These are phyloP conservation scores for Philopedon plagiatum DNA, from an alignment of 2,888 invertebrate species.

Conservation along the genomic window DNA sequence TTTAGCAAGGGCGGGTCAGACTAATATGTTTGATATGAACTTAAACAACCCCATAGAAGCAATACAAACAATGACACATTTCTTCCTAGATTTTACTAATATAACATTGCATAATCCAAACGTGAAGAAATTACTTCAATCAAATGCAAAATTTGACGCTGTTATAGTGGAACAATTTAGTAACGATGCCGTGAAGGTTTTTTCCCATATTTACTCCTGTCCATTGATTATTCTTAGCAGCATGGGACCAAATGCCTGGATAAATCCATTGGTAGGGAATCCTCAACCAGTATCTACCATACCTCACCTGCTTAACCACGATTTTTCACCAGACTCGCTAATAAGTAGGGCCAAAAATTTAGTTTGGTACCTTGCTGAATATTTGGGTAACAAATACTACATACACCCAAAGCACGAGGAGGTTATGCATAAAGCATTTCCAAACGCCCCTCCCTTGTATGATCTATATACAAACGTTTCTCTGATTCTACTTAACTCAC, in stretches of 20 bases:
- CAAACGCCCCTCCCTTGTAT: conserved; percentile 15
- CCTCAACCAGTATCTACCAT: conserved; percentile 70
- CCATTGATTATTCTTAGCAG: conserved; percentile 67
- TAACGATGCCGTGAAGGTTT: conserved; percentile 69
- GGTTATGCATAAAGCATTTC: conserved; percentile 16
- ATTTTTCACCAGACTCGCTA: conserved; percentile 69
- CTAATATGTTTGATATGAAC: conserved; percentile 14
- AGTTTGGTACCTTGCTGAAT: conserved; percentile 53
- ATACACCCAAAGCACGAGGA: conserved; percentile 1
- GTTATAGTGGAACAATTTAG: conserved; percentile 70
- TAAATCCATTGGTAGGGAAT: conserved; percentile 70
- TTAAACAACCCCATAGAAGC: background rate
- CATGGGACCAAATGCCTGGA: conserved; percentile 67
- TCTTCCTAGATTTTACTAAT: conserved; percentile 34
- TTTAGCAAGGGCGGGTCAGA: background rate
- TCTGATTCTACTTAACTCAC: conserved; percentile 39
- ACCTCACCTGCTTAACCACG: conserved; percentile 67
- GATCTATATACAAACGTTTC: conserved; percentile 22
- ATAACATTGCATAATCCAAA: conserved; percentile 56
- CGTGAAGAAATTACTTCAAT: conserved; percentile 60
- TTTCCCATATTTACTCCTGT: conserved; percentile 65
- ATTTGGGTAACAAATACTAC: background rate
- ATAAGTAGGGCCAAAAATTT: conserved; percentile 72
- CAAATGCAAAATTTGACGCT: conserved; percentile 65
- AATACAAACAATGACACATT: background rate